Evolutionary conservation across 2,797 vertebrate species (phyloP), one percentile per base, ranked within the genome.

Genomic region (Pampus argenteus): DNA sequence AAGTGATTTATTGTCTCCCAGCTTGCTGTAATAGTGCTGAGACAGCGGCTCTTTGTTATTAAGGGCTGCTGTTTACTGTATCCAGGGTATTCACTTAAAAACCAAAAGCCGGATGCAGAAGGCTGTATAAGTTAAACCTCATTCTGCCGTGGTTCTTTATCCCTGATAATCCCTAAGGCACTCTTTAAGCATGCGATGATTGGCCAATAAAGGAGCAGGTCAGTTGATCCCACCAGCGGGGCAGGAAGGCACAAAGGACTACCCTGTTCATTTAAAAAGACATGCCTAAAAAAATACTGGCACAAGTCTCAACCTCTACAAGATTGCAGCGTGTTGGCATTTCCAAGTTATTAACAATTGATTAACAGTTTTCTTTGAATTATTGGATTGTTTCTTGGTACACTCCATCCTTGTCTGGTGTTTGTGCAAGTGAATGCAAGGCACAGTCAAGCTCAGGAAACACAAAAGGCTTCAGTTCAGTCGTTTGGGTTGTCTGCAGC

Each of bases 121-220:
- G 70, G 65, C 70, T 68, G 61, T 45, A 56, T 56, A 65, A 76
- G 78, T 79, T 82, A 83, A 88, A 81, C 81, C 75, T 65, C 40
- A 68, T 76, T 85, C 81, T 81, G 69, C 81, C 63, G 28, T 66
- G 77, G 44, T 66, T 66, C 84, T 63, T 92, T 80, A 91, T 89
- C 90, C 86, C 66, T 17, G 71, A 73, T 92, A 92, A 93, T 91
- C 89, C 86, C 80, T 56, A 5, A 89, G 83, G 87, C 29, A 70
- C 74, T 81, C 78, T 67, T 79, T 80, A 86, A 85, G 85, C 90
- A 91, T 89, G 89, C 91, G 91, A 91, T 85, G 80, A 88, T 68
- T 84, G 87, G 86, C 79, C 90, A 74, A 87, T 85, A 84, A 83
- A 78, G 72, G 64, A 83, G 73, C 70, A 18, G 83, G 71, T 78